Evolutionary conservation across 1,140 invertebrate genomes (phyloP).

Genomic region (Camponotus vicinus): DNA sequence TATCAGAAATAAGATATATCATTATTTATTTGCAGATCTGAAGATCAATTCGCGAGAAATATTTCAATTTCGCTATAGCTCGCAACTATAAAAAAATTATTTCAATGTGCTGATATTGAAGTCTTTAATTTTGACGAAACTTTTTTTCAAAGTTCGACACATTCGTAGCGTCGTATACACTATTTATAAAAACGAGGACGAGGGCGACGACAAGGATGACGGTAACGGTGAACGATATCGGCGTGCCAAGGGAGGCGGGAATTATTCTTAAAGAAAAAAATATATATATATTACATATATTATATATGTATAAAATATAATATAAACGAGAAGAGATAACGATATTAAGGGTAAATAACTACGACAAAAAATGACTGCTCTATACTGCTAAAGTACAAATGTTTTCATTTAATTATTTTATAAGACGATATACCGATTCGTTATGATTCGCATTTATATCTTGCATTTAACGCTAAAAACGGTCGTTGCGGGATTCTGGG

Average conservation of each 20-base stretch:
- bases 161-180: neutral
- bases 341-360: slow-evolving; percentile 76
- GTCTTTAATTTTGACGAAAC: neutral
- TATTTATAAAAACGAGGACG: slow-evolving; percentile 45
- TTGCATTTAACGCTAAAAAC: slow-evolving; percentile 42
- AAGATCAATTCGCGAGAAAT: neutral
- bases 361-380: slow-evolving; percentile 84
- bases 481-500: neutral
- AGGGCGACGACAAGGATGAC: slow-evolving; percentile 58
- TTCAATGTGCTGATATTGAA: neutral
- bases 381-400: slow-evolving; percentile 87
- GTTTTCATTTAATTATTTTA: slow-evolving; percentile 86
- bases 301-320: slow-evolving; percentile 76
- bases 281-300: slow-evolving; percentile 76
- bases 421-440: slow-evolving; percentile 74
- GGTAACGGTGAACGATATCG: slow-evolving; percentile 60
- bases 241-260: slow-evolving; percentile 77
- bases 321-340: slow-evolving; percentile 74
- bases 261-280: slow-evolving; percentile 80
- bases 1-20: neutral
- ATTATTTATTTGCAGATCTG: neutral
- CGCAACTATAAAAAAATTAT: neutral
- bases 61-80: neutral
- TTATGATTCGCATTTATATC: slow-evolving; percentile 53
- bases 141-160: neutral